A percentile compares a stretch with the other conserved stretches of the same genome.
These are phyloP conservation scores for Dasypogon diadema DNA, from an alignment of 2,888 invertebrate genomes.

Conservation along the genomic window DNA sequence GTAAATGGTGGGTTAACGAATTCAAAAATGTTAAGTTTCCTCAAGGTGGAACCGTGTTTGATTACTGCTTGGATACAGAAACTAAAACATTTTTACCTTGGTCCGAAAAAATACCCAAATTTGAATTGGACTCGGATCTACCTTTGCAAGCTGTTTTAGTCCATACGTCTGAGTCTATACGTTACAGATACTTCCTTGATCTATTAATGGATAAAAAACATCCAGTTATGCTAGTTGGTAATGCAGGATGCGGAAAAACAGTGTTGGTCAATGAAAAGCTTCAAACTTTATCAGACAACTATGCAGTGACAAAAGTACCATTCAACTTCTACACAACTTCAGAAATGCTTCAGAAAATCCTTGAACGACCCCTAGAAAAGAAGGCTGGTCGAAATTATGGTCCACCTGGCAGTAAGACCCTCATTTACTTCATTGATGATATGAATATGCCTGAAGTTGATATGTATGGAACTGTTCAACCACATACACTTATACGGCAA, in stretches of 20 bases:
- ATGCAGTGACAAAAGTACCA: conserved; percentile 90
- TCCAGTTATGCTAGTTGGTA: conserved; percentile 95
- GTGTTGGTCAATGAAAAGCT: conserved; percentile 81
- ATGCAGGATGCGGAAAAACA: conserved; percentile 95
- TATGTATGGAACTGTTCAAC: conserved; percentile 93
- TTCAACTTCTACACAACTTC: conserved; percentile 97
- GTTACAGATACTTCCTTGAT: conserved; percentile 90
- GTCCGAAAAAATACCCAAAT: conserved; percentile 90
- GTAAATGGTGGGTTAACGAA: conserved; percentile 98
- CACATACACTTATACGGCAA: conserved; percentile 94
- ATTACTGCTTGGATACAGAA: conserved; percentile 92
- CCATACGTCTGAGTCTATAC: conserved; percentile 92
- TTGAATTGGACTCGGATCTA: conserved; percentile 91
- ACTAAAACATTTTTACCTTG: conserved; percentile 90
- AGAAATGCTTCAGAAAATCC: conserved; percentile 91
- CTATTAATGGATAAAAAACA: conserved; percentile 87
- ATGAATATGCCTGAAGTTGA: conserved; percentile 98
- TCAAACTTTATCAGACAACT: conserved; percentile 82
- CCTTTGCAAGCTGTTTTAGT: conserved; percentile 94
- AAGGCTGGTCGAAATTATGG: conserved; percentile 96
- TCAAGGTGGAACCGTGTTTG: conserved; percentile 88
- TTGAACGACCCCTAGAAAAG: conserved; percentile 96
- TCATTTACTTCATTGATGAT: conserved; percentile 96
- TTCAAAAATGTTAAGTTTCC: conserved; percentile 96
- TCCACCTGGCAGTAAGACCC: conserved; percentile 92